Evolutionary conservation across 2,113 vertebrate species (phyloP).

Genomic region (Acrocephalus kingi): DNA sequence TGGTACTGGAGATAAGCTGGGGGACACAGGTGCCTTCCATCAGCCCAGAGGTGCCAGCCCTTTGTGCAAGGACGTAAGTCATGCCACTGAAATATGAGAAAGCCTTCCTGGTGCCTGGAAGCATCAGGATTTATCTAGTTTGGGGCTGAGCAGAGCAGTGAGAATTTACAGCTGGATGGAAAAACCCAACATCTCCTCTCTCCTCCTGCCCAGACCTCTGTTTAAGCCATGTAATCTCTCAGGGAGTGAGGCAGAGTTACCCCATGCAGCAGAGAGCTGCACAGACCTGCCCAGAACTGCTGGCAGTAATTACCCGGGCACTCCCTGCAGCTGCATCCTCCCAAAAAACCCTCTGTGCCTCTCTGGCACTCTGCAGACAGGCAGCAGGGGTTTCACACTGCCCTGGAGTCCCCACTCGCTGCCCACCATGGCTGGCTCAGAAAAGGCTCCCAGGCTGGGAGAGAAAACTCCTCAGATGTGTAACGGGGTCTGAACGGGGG

Average conservation of each 20-base stretch:
- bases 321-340: conserved; percentile 32
- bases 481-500: background rate
- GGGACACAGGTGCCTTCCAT: background rate
- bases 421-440: background rate
- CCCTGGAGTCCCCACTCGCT: fast-evolving
- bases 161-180: background rate
- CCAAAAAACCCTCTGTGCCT: fast-evolving
- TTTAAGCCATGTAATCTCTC: fast-evolving
- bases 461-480: background rate
- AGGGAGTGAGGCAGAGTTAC: background rate
- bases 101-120: background rate
- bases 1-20: fast-evolving
- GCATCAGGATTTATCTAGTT: background rate
- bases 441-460: background rate
- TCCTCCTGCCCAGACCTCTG: background rate
- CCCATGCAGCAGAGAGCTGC: background rate
- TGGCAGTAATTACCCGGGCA: background rate
- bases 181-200: background rate
- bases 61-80: background rate
- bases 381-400: background rate
- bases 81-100: too few relatives aligned
- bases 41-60: background rate
- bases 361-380: background rate
- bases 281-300: background rate
- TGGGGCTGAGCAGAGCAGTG: background rate